Evolutionary conservation across 2,113 vertebrate genomes (phyloP).

Genomic region (Muntiacus muntjak): DNA sequence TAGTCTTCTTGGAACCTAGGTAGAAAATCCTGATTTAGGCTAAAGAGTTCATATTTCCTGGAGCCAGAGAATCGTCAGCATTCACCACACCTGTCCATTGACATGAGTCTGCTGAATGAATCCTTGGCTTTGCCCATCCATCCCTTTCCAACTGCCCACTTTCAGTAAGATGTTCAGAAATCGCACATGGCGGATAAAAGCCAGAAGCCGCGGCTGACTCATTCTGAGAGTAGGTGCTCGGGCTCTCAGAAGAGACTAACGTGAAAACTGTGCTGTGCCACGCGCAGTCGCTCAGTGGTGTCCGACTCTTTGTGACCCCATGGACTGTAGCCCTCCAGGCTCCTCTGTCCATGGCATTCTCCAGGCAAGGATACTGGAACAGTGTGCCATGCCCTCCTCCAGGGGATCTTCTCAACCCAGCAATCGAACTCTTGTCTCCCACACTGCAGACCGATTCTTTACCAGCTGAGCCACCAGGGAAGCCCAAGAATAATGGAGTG

Average conservation of each 20-base stretch:
- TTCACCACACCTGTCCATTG: neutral
- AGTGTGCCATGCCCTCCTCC: neutral
- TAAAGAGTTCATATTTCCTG: neutral
- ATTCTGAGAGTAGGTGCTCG: neutral
- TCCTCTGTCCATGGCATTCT: neutral
- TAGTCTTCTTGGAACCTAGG: constrained; percentile 38
- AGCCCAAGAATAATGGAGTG: neutral
- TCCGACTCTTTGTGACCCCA: neutral
- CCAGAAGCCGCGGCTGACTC: neutral
- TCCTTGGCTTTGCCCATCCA: neutral
- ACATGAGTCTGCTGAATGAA: neutral
- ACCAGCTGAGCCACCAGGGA: neutral
- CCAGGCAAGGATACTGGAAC: neutral
- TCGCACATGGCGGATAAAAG: neutral
- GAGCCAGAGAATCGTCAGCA: neutral
- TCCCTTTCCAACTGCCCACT: neutral
- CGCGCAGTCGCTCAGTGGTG: neutral
- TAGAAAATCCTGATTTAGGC: neutral
- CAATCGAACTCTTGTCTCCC: neutral
- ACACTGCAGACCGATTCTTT: neutral
- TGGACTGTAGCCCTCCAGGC: neutral
- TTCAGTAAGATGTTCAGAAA: neutral
- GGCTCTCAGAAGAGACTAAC: neutral
- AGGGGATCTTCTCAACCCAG: neutral
- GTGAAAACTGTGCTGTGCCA: neutral